phyloP scores from a whole-genome alignment of 2,888 invertebrate species.

The Serripes groenlandicus region DNA sequence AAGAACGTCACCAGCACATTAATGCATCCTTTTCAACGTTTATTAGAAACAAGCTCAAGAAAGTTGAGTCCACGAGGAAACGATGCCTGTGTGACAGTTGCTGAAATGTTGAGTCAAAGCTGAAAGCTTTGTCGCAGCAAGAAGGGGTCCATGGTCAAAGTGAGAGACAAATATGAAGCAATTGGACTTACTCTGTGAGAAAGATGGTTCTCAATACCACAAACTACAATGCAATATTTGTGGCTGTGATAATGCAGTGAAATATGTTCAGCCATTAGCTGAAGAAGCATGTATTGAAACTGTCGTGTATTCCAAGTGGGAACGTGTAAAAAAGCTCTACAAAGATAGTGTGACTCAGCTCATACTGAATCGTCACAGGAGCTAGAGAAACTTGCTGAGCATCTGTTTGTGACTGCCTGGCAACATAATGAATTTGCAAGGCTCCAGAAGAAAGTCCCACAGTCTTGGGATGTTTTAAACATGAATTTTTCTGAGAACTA shows the following conservation, averaged over 20 bases:
- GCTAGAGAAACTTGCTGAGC: conserved; percentile 37
- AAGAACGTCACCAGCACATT: conserved; percentile 32
- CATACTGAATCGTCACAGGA: conserved; percentile 41
- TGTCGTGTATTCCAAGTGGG: conserved; percentile 37
- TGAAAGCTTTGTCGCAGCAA: conserved; percentile 46
- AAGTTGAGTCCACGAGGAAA: conserved; percentile 34
- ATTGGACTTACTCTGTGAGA: conserved; percentile 36
- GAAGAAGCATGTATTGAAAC: conserved; percentile 5
- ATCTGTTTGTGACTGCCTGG: conserved; percentile 54
- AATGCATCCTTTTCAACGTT: conserved; percentile 48
- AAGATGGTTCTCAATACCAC: conserved; percentile 28
- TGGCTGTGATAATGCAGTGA: conserved; percentile 25
- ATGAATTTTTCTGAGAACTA: conserved; percentile 56
- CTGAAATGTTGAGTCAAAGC: conserved; percentile 50
- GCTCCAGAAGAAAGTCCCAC: conserved; percentile 44
- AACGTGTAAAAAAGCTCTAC: conserved; percentile 40
- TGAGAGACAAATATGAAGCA: conserved; percentile 34
- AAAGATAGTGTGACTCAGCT: conserved; percentile 20
- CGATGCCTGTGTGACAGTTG: conserved; percentile 57
- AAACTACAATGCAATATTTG: conserved; percentile 29
- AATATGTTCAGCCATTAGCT: conserved; percentile 22
- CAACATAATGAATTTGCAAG: conserved; percentile 52
- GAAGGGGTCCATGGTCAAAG: conserved; percentile 1
- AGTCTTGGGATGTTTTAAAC: conserved; percentile 41
- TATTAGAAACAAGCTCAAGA: conserved; percentile 40